A percentile compares a stretch with the other conserved stretches of the same genome.
These are phyloP conservation scores for Scomber colias DNA, from an alignment of 2,113 vertebrate species.

Conservation along the genomic window DNA sequence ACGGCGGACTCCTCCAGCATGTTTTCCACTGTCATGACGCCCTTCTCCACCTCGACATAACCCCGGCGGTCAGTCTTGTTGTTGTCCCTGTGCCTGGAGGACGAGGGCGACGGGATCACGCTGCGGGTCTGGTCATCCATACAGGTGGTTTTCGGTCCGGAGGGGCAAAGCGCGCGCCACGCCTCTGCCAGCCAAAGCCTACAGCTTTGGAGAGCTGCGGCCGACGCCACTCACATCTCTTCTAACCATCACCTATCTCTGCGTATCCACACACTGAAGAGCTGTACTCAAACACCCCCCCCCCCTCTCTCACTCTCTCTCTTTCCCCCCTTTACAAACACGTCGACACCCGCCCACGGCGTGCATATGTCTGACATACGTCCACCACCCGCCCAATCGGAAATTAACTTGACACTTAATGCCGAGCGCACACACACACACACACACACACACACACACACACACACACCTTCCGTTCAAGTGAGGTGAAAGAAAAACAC, in stretches of 20 bases:
- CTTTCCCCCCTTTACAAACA: conserved; percentile 56
- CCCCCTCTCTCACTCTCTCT: neutral
- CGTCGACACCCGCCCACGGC: conserved; percentile 80
- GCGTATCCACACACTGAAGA: conserved; percentile 61
- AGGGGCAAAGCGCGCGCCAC: conserved; percentile 78
- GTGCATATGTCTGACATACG: conserved; percentile 80
- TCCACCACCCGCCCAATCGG: conserved; percentile 74
- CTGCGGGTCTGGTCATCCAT: conserved; percentile 89
- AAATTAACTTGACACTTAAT: conserved; percentile 67
- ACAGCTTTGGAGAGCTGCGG: conserved; percentile 69
- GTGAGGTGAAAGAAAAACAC: conserved; percentile 22
- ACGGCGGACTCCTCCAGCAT: conserved; percentile 88
- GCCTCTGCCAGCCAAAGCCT: conserved; percentile 79
- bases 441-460: neutral
- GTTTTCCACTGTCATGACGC: conserved; percentile 91
- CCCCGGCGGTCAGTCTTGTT: conserved; percentile 82
- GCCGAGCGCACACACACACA: conserved; percentile 11
- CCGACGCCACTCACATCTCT: conserved; percentile 58
- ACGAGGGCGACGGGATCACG: conserved; percentile 86
- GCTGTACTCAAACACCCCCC: conserved; percentile 51
- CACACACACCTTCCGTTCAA: conserved; percentile 9
- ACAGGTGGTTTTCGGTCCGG: conserved; percentile 80
- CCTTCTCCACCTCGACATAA: conserved; percentile 84
- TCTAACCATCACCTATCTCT: conserved; percentile 56
- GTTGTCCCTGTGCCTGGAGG: conserved; percentile 73